Evolutionary conservation across 2,113 vertebrate species (phyloP).

Genomic region (Ia io): DNA sequence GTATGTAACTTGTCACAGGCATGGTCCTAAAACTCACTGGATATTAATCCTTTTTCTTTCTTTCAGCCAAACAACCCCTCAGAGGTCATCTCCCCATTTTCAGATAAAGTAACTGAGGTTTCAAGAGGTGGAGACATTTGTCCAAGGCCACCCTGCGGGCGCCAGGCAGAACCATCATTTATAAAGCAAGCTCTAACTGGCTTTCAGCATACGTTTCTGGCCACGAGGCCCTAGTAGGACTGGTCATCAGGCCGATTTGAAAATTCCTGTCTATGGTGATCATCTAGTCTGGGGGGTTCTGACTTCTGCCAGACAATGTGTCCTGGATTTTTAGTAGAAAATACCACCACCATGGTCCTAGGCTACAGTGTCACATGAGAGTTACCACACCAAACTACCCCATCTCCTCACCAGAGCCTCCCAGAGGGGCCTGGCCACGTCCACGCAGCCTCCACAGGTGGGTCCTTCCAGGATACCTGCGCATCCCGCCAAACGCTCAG

Average conservation of each 20-base stretch:
- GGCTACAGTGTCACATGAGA: neutral
- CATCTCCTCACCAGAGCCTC: neutral
- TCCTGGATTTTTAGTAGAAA: neutral
- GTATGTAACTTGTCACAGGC: neutral
- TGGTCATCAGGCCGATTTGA: neutral
- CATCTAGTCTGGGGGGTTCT: neutral
- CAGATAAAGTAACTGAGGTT: neutral
- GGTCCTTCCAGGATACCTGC: neutral
- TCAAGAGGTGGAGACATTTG: neutral
- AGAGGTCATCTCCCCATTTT: neutral
- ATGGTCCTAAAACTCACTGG: neutral
- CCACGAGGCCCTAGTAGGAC: neutral
- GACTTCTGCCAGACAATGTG: neutral
- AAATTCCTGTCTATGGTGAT: neutral
- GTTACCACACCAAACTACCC: neutral
- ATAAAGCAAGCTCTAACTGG: neutral
- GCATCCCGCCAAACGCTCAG: fast-evolving
- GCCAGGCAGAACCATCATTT: neutral
- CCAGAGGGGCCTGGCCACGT: neutral
- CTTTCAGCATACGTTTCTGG: neutral
- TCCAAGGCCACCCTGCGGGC: neutral
- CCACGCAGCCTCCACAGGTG: no score
- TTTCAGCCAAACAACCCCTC: neutral
- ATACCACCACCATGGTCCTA: neutral
- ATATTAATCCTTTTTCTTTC: neutral